Conservation (phyloP, 2,888 invertebrate species). For the Leucania comma region DNA sequence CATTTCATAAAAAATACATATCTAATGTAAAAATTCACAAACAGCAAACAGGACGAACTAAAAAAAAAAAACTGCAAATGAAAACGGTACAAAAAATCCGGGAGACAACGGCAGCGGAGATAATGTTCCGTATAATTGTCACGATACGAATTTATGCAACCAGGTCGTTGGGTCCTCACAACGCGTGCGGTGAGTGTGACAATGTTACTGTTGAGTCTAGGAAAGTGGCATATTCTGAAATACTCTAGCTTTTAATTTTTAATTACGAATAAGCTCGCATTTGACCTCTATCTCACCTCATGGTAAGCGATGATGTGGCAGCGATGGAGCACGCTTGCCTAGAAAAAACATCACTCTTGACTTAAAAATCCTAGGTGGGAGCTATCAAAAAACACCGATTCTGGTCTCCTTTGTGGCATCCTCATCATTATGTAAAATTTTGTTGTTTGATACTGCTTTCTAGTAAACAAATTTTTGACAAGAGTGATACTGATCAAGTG, state of each 20-base stretch:
- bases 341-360: no score
- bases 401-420: no score
- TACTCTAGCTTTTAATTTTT: no score
- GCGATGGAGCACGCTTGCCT: no score
- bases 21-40: neutral
- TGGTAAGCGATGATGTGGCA: no score
- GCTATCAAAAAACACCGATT: no score
- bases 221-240: neutral
- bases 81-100: constrained; percentile 52
- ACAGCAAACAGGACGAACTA: constrained; percentile 21
- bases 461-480: neutral
- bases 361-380: no score
- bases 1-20: neutral
- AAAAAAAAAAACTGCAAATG: constrained; percentile 44
- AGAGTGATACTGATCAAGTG: neutral
- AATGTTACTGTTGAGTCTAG: constrained; percentile 33
- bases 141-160: constrained; percentile 77
- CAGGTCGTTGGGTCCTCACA: constrained; percentile 66
- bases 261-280: no score
- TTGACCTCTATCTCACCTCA: no score
- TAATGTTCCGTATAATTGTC: constrained; percentile 74
- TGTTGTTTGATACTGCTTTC: neutral
- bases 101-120: constrained; percentile 64
- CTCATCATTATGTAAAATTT: no score
- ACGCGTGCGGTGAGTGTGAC: constrained; percentile 52